Evolutionary conservation across 2,797 vertebrate genomes (phyloP).

Genomic region (Schizopygopsis pylzovi): DNA sequence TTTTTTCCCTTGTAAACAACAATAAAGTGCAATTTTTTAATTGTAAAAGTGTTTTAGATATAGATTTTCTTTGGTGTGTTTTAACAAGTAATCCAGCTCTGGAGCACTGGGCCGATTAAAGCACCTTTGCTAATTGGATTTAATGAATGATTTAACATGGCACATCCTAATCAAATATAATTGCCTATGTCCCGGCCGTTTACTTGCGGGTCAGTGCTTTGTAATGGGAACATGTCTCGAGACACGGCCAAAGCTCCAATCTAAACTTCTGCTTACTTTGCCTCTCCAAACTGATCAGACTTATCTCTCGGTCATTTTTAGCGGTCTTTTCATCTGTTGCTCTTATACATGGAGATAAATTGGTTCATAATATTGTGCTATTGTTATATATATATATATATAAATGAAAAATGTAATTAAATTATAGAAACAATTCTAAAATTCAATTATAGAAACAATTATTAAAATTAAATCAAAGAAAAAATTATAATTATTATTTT

Average conservation of each 20-base stretch:
- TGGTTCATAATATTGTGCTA: not conserved
- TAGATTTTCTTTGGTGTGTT: not conserved
- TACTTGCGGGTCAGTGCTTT: slow-evolving; percentile 73
- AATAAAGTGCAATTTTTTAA: not conserved
- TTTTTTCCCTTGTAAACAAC: not conserved
- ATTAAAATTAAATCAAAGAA: no score
- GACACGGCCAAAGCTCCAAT: slow-evolving; percentile 45
- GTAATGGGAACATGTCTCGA: slow-evolving; percentile 55
- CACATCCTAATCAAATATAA: slow-evolving; percentile 77
- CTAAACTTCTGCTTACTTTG: slow-evolving; percentile 30
- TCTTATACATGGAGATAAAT: not conserved
- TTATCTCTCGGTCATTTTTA: not conserved
- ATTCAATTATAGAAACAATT: no score
- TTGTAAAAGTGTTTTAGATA: not conserved
- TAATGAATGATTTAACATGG: slow-evolving; percentile 83
- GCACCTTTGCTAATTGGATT: slow-evolving; percentile 78
- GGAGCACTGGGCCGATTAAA: slow-evolving; percentile 7
- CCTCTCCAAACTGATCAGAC: not conserved
- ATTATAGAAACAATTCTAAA: not conserved
- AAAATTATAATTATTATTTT: not conserved
- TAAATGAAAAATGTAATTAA: not conserved
- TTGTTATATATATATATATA: not conserved
- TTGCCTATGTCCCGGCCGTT: slow-evolving; percentile 71
- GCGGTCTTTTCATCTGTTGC: not conserved
- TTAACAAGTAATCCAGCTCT: not conserved